These are phyloP conservation scores for Mobula hypostoma DNA, from an alignment of 2,113 vertebrate species.

Conservation along the genomic window DNA sequence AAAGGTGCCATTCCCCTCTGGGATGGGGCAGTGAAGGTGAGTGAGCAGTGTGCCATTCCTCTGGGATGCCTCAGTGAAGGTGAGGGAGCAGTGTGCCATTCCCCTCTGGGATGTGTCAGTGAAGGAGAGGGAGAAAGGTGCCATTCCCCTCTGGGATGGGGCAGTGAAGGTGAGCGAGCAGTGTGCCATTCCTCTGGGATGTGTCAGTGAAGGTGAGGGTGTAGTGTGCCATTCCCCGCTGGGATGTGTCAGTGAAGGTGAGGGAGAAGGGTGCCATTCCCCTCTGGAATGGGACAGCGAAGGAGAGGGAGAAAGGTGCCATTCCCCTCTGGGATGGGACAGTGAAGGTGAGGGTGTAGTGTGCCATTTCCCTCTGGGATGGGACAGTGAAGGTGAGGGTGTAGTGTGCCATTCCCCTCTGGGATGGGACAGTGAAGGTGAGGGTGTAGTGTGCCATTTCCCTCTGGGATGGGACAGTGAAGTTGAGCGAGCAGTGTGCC, in stretches of 20 bases:
- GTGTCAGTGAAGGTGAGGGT: conserved; percentile 44
- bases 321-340: neutral
- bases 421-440: conserved; percentile 43
- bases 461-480: neutral
- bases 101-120: too few species aligned
- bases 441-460: accelerated
- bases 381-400: conserved; percentile 42
- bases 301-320: neutral
- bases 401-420: neutral
- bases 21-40: too few species aligned
- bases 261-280: accelerated
- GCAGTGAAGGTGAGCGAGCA: too few species aligned
- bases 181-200: too few species aligned
- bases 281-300: neutral
- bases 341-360: conserved; percentile 38
- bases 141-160: too few species aligned
- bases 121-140: too few species aligned
- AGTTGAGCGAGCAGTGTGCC: neutral
- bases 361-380: neutral
- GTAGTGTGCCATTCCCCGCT: neutral
- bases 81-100: too few species aligned
- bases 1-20: too few species aligned
- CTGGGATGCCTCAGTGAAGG: too few species aligned
- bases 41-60: too few species aligned
- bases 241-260: conserved; percentile 43